These are phyloP conservation scores for Strigamia maritima DNA, from an alignment of 2,888 invertebrate genomes.

Conservation along the genomic window DNA sequence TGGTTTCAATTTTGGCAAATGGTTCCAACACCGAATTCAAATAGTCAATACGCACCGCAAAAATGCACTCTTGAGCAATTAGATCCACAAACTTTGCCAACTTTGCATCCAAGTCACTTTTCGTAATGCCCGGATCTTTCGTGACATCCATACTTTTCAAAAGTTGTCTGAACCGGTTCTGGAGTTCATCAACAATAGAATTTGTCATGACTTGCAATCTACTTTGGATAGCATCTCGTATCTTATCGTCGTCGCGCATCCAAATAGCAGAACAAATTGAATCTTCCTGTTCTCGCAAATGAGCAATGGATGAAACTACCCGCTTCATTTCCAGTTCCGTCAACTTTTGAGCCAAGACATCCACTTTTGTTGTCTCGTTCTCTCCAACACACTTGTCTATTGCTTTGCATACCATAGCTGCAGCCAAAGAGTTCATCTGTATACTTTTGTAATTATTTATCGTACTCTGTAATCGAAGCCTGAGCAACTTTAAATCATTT, in stretches of 20 bases:
- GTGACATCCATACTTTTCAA: not conserved
- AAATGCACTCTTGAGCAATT: slow-evolving; percentile 22
- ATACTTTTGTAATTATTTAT: not conserved
- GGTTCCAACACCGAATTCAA: no score
- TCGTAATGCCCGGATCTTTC: not conserved
- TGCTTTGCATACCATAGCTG: not conserved
- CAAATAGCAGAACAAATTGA: not conserved
- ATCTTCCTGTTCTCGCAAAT: not conserved
- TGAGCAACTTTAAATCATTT: not conserved
- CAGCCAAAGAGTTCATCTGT: not conserved
- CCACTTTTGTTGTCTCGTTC: not conserved
- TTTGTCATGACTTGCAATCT: not conserved
- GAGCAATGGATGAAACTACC: not conserved
- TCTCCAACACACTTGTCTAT: not conserved
- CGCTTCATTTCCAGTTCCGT: not conserved
- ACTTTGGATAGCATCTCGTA: not conserved
- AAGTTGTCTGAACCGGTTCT: not conserved
- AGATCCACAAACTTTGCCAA: slow-evolving; percentile 3
- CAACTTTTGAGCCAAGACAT: not conserved
- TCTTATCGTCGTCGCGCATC: not conserved
- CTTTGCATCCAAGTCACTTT: not conserved
- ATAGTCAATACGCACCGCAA: not conserved
- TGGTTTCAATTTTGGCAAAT: no score
- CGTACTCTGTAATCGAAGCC: not conserved
- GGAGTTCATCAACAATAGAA: not conserved